These are phyloP conservation scores for Thunnus albacares DNA, from an alignment of 2,797 vertebrate genomes.

Conservation along the genomic window DNA sequence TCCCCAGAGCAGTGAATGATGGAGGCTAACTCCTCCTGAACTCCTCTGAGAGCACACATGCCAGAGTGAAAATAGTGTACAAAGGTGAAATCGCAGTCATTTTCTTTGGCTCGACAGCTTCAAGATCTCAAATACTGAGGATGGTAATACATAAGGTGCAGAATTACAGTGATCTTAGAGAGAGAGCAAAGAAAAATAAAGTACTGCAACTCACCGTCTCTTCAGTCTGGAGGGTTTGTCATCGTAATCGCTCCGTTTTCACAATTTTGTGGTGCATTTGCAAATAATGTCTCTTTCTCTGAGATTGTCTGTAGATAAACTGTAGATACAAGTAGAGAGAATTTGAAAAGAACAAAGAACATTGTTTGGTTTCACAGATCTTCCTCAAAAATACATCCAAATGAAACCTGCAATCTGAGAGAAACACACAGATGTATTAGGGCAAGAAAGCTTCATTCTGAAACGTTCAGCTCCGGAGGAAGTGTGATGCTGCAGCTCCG, in stretches of 20 bases:
- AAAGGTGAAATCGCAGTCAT: conserved; percentile 43
- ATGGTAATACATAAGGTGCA: not conserved
- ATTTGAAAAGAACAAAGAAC: conserved; percentile 16
- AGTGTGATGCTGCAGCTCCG: conserved; percentile 42
- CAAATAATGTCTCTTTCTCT: not conserved
- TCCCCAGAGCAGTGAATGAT: conserved; percentile 47
- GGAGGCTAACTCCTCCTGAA: conserved; percentile 44
- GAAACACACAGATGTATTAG: conserved; percentile 24
- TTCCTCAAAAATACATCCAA: conserved; percentile 41
- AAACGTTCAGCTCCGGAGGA: conserved; percentile 36
- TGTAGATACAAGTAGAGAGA: conserved; percentile 4
- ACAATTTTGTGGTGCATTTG: not conserved
- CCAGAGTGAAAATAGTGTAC: conserved; percentile 47
- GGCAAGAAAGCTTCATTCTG: conserved; percentile 30
- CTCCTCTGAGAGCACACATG: conserved; percentile 43
- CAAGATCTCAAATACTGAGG: conserved; percentile 13
- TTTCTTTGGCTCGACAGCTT: conserved; percentile 17
- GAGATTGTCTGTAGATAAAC: not conserved
- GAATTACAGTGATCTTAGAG: conserved; percentile 14
- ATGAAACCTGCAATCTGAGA: conserved; percentile 36
- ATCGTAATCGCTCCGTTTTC: conserved; percentile 43
- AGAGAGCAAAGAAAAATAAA: conserved; percentile 18
- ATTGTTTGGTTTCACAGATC: conserved; percentile 14
- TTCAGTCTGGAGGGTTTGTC: conserved; percentile 53
- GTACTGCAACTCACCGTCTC: conserved; percentile 70